Evolutionary conservation across 2,888 invertebrate species (phyloP).

Genomic region (Sphecodes monilicornis): DNA sequence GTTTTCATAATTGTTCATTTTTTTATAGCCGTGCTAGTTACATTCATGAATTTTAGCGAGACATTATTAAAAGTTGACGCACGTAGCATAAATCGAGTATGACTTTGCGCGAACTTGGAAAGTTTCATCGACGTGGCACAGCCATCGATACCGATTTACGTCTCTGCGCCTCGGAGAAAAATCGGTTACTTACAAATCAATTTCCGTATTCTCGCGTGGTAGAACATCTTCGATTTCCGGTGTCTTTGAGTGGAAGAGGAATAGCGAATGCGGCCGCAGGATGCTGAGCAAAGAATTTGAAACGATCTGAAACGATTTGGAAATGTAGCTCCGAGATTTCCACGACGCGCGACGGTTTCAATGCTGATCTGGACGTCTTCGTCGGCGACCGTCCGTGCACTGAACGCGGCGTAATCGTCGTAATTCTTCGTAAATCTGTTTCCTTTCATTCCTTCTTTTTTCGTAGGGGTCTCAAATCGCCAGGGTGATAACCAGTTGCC

Average conservation of each 20-base stretch:
- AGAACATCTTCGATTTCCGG: slow-evolving; percentile 22
- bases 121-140: not conserved
- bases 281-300: not conserved
- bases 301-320: not conserved
- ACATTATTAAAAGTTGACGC: not conserved
- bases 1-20: not conserved
- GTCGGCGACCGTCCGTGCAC: slow-evolving; percentile 61
- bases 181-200: slow-evolving; percentile 38
- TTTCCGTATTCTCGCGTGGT: slow-evolving; percentile 24
- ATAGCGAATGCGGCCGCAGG: not conserved
- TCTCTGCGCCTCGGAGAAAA: not conserved
- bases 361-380: slow-evolving; percentile 15
- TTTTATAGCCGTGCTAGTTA: not conserved
- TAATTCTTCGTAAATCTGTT: slow-evolving; percentile 12
- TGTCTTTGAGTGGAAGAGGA: not conserved
- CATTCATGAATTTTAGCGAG: not conserved
- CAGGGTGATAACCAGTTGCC: slow-evolving; percentile 59
- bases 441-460: slow-evolving; percentile 33
- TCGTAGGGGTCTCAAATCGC: slow-evolving; percentile 60
- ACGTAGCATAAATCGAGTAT: not conserved
- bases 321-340: not conserved
- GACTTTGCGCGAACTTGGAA: not conserved
- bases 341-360: not conserved
- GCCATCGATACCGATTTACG: not conserved
- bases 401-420: slow-evolving; percentile 48